Percentiles rank a stretch among this genome's conserved stretches.
phyloP scores from a whole-genome alignment of 2,888 invertebrate genomes.

The Clunio marinus region DNA sequence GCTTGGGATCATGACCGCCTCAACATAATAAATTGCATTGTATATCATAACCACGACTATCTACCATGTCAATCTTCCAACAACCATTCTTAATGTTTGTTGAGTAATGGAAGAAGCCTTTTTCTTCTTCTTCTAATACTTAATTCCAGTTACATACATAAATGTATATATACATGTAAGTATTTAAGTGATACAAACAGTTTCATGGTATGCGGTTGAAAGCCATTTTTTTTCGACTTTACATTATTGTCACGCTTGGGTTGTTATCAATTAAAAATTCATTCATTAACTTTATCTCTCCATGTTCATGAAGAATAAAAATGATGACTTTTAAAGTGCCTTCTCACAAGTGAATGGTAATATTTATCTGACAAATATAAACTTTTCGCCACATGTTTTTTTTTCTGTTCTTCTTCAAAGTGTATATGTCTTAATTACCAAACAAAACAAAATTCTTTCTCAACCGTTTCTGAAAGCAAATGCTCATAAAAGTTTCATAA shows the following conservation, averaged over 20 bases:
- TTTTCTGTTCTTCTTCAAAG: too few species aligned
- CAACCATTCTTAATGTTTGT: too few species aligned
- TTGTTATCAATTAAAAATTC: not conserved
- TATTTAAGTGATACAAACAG: not conserved
- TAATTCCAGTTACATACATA: not conserved
- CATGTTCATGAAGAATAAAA: not conserved
- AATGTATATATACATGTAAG: too few species aligned
- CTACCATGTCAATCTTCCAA: not conserved
- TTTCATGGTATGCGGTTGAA: not conserved
- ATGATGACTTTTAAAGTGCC: not conserved
- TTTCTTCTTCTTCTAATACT: not conserved
- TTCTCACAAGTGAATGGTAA: too few species aligned
- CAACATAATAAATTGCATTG: not conserved
- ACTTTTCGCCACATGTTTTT: not conserved
- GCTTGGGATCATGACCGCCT: not conserved
- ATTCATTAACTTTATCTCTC: not conserved
- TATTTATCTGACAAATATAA: not conserved
- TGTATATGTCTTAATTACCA: not conserved
- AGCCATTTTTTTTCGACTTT: slow-evolving; percentile 6
- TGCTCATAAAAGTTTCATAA: too few species aligned
- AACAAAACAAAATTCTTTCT: not conserved
- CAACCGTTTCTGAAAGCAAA: too few species aligned
- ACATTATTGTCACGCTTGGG: not conserved
- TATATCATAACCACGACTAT: not conserved
- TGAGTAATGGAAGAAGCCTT: too few species aligned